Evolutionary conservation across 2,113 vertebrate species (phyloP), one percentile per base, ranked within the genome.

Genomic region (Halichoerus grypus): DNA sequence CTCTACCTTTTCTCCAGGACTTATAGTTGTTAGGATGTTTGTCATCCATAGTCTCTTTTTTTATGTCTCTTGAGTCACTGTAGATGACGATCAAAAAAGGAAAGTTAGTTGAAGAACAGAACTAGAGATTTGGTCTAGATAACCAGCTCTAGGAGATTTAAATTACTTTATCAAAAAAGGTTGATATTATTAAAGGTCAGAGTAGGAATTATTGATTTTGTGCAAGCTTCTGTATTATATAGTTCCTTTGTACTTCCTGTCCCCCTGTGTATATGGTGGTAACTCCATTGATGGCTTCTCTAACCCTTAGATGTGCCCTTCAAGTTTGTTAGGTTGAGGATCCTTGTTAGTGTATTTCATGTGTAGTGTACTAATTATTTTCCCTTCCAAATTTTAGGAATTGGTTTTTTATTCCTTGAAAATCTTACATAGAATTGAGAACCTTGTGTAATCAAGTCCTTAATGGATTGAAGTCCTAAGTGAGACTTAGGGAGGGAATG

Each of bases 61-160:
- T 85, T 19, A 79, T 79, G 69, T 97, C 46, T 95, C 57, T 95
- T 65, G 84, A 83, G 84, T 97, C 93, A 91, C 81, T 94, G 31
- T 49, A 63, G 69, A 92, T 71, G 26, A 80, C 63, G 28, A 90
- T 16, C 51, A 76, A 79, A 94, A 94, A 31, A 74, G 42, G 15
- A 89, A 95, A 93, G 51, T 96, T 84, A 81, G 42, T 55, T 95
- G 67, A 28, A 79, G 95, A 86, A n/a, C 8, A 94, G 53, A 72
- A 94, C 51, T 96, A 46, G 13, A 90, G 71, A 92, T 81, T 94
- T 95, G 76, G 57, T 87, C 14, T 80, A 65, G 84, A 86, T 93
- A 93, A 61, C 65, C 31, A 96, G 18, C 49, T 69, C 31, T 18
- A 71, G 71, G 81, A 61, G 59, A 72, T 84, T 69, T 91, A 94